phyloP scores from a whole-genome alignment of 1,140 invertebrate species.

The Lepidurus packardi region DNA sequence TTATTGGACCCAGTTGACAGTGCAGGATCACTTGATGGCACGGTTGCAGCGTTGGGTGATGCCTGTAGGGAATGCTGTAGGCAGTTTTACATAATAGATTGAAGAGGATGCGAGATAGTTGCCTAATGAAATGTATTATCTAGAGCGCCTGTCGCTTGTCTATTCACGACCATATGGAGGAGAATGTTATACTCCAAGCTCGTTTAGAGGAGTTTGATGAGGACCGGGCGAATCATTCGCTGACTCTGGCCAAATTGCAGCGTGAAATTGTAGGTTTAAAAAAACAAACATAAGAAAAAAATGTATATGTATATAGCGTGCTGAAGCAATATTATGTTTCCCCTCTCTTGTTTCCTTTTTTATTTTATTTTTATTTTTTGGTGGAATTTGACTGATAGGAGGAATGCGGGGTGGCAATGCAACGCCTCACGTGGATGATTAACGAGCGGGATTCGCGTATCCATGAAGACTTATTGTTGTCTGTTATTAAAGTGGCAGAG shows the following conservation, averaged over 20 bases:
- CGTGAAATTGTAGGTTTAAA: slow-evolving; percentile 59
- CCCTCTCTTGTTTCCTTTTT: slow-evolving; percentile 16
- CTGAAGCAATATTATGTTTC: slow-evolving; percentile 26
- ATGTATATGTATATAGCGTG: slow-evolving; percentile 1
- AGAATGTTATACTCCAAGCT: slow-evolving; percentile 78
- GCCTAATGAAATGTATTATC: slow-evolving; percentile 41
- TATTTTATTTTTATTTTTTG: slow-evolving; percentile 29
- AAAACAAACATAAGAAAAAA: slow-evolving; percentile 25
- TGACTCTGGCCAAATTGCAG: slow-evolving; percentile 52
- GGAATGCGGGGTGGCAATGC: slow-evolving; percentile 70
- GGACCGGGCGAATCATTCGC: slow-evolving; percentile 46
- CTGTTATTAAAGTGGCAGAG: slow-evolving; percentile 86
- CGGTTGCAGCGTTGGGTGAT: slow-evolving; percentile 35
- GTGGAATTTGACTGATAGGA: slow-evolving; percentile 53
- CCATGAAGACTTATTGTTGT: slow-evolving; percentile 73
- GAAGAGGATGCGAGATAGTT: slow-evolving; percentile 32
- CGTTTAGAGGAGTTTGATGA: slow-evolving; percentile 60
- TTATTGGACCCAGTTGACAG: slow-evolving; percentile 57
- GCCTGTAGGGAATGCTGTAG: slow-evolving; percentile 37
- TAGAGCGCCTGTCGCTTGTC: slow-evolving; percentile 75
- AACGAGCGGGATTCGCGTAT: slow-evolving; percentile 75
- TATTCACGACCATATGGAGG: slow-evolving; percentile 72
- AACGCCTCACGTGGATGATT: slow-evolving; percentile 72
- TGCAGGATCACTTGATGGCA: slow-evolving; percentile 24
- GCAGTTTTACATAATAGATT: slow-evolving; percentile 30